Conservation (phyloP, 2,113 vertebrate species). For the Argyrosomus japonicus region DNA sequence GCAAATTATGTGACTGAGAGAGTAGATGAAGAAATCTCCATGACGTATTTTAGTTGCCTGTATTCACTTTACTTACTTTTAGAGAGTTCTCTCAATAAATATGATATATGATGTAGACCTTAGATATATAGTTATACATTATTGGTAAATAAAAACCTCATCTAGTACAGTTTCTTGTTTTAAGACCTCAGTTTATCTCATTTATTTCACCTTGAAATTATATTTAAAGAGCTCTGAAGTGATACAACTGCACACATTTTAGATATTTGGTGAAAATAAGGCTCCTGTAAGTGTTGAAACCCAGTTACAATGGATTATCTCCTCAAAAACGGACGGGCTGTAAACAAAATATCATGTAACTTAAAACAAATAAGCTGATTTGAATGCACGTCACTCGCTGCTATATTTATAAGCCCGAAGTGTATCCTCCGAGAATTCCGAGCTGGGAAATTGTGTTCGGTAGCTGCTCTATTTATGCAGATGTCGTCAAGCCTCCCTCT, state of each 20-base stretch:
- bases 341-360: not conserved
- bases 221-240: too few species aligned
- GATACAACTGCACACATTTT: not conserved
- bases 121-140: not conserved
- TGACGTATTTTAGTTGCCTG: not conserved
- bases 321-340: conserved; percentile 1
- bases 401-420: conserved; percentile 61
- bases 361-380: conserved; percentile 59
- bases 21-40: not conserved
- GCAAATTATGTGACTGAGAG: not conserved
- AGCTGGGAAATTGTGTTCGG: conserved; percentile 42
- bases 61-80: not conserved
- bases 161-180: not conserved
- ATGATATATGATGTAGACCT: too few species aligned
- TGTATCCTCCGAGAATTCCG: conserved; percentile 44
- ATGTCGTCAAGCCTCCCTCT: conserved; percentile 55
- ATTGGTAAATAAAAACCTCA: not conserved
- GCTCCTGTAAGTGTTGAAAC: not conserved
- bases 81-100: not conserved
- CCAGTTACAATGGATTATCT: not conserved
- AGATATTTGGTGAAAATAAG: not conserved
- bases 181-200: not conserved
- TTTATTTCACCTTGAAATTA: not conserved
- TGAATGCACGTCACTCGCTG: conserved; percentile 34
- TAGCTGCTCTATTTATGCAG: conserved; percentile 68